Evolutionary conservation across 1,140 invertebrate species (phyloP).

Genomic region (Spodoptera frugiperda): DNA sequence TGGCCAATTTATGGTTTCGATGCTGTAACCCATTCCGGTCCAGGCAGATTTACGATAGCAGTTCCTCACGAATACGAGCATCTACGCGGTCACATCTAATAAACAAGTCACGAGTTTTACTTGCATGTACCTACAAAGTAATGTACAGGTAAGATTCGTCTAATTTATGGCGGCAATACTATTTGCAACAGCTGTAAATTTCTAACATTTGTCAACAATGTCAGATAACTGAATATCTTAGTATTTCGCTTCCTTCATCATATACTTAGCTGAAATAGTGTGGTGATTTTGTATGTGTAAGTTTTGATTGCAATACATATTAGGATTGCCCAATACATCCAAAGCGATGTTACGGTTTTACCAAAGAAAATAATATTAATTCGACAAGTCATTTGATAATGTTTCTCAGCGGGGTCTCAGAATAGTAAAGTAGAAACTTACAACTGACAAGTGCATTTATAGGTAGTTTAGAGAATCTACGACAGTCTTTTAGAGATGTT

Average conservation of each 20-base stretch:
- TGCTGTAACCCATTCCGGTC: constrained; percentile 77
- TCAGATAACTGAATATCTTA: constrained; percentile 5
- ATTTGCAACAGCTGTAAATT: constrained; percentile 14
- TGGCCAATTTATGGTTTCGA: constrained; percentile 82
- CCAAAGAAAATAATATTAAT: no score
- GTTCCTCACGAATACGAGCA: constrained; percentile 74
- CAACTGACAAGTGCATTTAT: no score
- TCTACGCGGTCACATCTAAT: constrained; percentile 59
- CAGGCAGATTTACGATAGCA: constrained; percentile 77
- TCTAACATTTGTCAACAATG: constrained; percentile 15
- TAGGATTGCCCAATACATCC: no score
- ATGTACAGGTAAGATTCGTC: constrained; percentile 25
- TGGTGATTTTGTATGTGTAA: no score
- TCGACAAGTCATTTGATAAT: no score
- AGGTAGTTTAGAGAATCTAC: no score
- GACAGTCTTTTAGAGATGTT: no score
- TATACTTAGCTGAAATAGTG: not conserved
- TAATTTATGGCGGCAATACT: constrained; percentile 26
- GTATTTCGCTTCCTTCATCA: not conserved
- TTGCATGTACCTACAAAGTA: constrained; percentile 40
- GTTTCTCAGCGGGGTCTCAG: no score
- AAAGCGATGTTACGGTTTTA: no score
- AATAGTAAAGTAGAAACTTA: no score
- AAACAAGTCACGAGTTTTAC: constrained; percentile 59
- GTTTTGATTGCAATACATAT: no score